These are phyloP conservation scores for Apis laboriosa DNA, from an alignment of 1,140 invertebrate genomes.

Conservation along the genomic window DNA sequence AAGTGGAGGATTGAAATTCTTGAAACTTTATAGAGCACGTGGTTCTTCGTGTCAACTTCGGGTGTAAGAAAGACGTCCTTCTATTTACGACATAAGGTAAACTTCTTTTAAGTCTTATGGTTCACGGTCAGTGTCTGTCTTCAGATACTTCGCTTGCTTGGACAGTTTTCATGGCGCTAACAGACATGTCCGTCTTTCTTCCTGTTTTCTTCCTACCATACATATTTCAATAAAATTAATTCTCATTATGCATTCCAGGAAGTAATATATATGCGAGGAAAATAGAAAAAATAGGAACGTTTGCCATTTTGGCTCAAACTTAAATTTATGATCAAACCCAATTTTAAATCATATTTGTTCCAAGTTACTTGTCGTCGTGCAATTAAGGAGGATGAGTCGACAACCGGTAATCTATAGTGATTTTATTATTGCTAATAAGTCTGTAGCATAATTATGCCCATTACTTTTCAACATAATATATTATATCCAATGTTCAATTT, in stretches of 20 bases:
- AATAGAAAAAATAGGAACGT: background rate
- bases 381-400: conserved; percentile 42
- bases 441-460: conserved; percentile 1
- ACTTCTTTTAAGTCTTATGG: conserved; percentile 68
- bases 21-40: conserved; percentile 38
- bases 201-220: conserved; percentile 12
- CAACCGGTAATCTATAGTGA: background rate
- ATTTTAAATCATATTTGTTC: conserved; percentile 57
- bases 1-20: background rate
- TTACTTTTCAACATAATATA: conserved; percentile 11
- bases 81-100: conserved; percentile 78
- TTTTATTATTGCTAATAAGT: conserved; percentile 43
- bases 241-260: background rate
- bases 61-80: conserved; percentile 60
- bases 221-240: conserved; percentile 12
- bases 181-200: conserved; percentile 72
- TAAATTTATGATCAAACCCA: conserved; percentile 44
- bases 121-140: conserved; percentile 76
- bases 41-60: conserved; percentile 34
- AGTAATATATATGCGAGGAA: background rate
- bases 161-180: conserved; percentile 66
- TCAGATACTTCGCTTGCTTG: conserved; percentile 69
- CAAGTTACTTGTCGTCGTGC: conserved; percentile 38
- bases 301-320: conserved; percentile 41
- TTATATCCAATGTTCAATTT: background rate